Evolutionary conservation across 2,797 vertebrate species (phyloP).

Genomic region (Alcedo quadribrachys): DNA sequence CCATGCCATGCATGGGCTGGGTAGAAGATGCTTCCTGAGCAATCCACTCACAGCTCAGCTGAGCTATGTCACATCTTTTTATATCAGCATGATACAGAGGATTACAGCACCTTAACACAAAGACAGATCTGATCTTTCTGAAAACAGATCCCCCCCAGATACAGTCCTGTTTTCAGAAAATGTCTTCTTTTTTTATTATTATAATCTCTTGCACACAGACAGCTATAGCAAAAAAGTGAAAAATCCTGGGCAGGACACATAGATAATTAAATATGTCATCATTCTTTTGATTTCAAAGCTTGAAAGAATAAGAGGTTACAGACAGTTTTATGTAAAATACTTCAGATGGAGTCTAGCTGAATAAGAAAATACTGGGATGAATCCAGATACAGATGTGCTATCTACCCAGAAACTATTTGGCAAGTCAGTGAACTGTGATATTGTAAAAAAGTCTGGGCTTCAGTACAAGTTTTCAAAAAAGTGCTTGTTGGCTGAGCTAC

Average conservation of each 20-base stretch:
- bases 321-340: conserved; percentile 55
- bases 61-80: not conserved
- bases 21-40: not conserved
- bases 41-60: not conserved
- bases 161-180: conserved; percentile 8
- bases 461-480: conserved; percentile 60
- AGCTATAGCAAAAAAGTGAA: conserved; percentile 29
- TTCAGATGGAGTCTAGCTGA: conserved; percentile 62
- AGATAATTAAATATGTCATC: conserved; percentile 63
- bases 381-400: conserved; percentile 67
- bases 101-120: not conserved
- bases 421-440: conserved; percentile 65
- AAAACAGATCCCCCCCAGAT: not conserved
- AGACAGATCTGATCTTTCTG: not conserved
- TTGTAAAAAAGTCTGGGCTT: conserved; percentile 66
- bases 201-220: not conserved
- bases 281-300: conserved; percentile 66
- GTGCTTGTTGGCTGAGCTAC: conserved; percentile 60
- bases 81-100: not conserved
- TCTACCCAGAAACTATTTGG: conserved; percentile 72
- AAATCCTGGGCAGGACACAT: conserved; percentile 10
- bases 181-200: not conserved
- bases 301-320: conserved; percentile 39
- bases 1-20: not conserved
- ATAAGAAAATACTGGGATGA: conserved; percentile 50